Evolutionary conservation across 2,888 invertebrate genomes (phyloP).

Genomic region (Cenopis cana): DNA sequence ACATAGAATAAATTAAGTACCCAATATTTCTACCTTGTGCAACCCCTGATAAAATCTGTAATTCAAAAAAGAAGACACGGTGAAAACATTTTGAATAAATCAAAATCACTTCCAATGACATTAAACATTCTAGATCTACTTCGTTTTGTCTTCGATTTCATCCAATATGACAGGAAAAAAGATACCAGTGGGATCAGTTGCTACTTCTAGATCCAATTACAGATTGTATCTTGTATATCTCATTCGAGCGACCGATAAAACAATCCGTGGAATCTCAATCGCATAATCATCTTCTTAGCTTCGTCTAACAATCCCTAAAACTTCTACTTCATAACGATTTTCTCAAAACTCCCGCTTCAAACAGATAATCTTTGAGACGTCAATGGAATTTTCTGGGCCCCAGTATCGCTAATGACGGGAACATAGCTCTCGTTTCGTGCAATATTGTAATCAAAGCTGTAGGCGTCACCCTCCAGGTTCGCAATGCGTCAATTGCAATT

Average conservation of each 20-base stretch:
- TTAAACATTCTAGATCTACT: not conserved
- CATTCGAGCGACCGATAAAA: too few species aligned
- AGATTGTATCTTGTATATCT: too few species aligned
- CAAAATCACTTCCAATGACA: not conserved
- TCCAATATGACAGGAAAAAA: not conserved
- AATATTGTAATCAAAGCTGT: constrained; percentile 23
- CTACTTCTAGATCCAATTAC: not conserved
- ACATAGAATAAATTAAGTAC: not conserved
- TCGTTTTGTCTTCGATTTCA: not conserved
- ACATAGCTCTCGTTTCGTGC: constrained; percentile 19
- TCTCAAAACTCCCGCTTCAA: not conserved
- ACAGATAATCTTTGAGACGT: not conserved
- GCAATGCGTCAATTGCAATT: constrained; percentile 31
- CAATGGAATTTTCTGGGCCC: constrained; percentile 7
- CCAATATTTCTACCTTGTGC: not conserved
- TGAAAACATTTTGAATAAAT: not conserved
- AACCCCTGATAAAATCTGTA: not conserved
- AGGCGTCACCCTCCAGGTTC: constrained; percentile 30
- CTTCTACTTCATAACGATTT: too few species aligned
- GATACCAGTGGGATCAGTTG: not conserved
- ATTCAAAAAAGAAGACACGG: not conserved
- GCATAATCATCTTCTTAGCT: too few species aligned
- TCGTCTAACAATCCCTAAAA: too few species aligned
- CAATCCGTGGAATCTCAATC: too few species aligned
- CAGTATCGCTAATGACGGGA: constrained; percentile 14